Base-by-base conservation (phyloP, 2,888 invertebrate genomes). In the Galeruca laticollis region DNA sequence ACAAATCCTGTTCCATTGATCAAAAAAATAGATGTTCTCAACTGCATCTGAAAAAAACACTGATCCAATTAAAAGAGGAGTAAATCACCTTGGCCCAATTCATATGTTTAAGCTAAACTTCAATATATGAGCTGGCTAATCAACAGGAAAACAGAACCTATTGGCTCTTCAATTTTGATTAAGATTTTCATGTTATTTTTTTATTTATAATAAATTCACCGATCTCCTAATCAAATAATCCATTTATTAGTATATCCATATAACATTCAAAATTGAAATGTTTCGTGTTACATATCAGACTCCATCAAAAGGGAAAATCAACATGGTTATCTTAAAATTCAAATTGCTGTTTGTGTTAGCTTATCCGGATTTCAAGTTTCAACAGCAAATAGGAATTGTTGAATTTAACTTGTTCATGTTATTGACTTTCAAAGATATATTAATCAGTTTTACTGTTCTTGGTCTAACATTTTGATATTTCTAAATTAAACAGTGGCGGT, bases 301-400 rank as follows among this genome's bases (percentile, higher is more conserved):
- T 18, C 9, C 18, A 47, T 47, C 54, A 31, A 26, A 54, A 54
- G n/a, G 9, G 26, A 26, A 54, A 54, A 26, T 21, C 26, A 26
- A 31, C 21, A 54, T 31, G n/a, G 21, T 21, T 54, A 26, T 54
- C 54, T 54, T 54, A n/a, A 31, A 47, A 54, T 54, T 54, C 11
- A 54, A 54, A 54, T 54, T 54, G n/a, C 47, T 47, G 15, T 47
- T 47, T 47, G 31, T 54, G 54, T 54, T 54, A 13, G 54, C 54
- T 11, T 21, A 51, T 31, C 11, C 31, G 31, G 26, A 54, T 54
- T 31, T 54, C 54, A n/a, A 13, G n/a, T 31, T 54, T 31, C 54
- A 26, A 54, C 54, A n/a, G n/a, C 54, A 54, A 54, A 54, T 31
- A 54, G 54, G 31, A 54, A 26, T 54, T 54, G 31, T 54, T 31